Base-by-base conservation (phyloP, 2,113 vertebrate species). In the Clarias batrachus region DNA sequence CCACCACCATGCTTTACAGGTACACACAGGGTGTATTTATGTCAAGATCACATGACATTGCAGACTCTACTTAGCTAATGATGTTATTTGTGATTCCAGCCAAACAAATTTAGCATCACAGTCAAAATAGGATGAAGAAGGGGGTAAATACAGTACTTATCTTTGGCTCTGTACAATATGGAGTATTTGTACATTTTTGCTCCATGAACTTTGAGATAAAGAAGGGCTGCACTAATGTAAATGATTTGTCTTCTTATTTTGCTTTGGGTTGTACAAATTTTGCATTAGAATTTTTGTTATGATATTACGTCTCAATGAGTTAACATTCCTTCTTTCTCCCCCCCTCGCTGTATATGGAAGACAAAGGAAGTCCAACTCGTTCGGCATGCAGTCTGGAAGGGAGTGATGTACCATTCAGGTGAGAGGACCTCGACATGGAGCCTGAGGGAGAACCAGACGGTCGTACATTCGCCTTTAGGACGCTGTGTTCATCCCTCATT, bases 351-450 rank as follows among this genome's bases (percentile, higher is more conserved):
- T 87, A 52, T 57, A 0, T 66, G 0, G 23, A 88, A 94, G 94
- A 92, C 93, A 92, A 90, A 94, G 94, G 85, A 95, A 95, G 91
- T 94, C 94, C 0, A 94, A 93, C 90, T 94, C 94, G 65, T 94
- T 95, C 80, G 93, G 91, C 27, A 89, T 94, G 87, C 94, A 95
- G 74, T 93, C 94, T 0, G 94, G 92, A 82, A 90, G 91, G 86
- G 94, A 94, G 82, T 95, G 91, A 91, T 30, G 86, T 80, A 10
- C 52, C 87, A 81, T 48, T 77, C 85, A 77, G 82, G 68, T 37
- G 4, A 52, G 73, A 78, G 85, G 85, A 86, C 68, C 65, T 10
- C 62, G 71, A 33, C 60, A 57, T 14, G 25, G 84, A 80, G 30
- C 76, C 30, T 80, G 63, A 60, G 41, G 76, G 25, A 80, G 84